Evolutionary conservation across 2,113 vertebrate genomes (phyloP), one percentile per base, ranked within the genome.

Genomic region (Vulpes lagopus): DNA sequence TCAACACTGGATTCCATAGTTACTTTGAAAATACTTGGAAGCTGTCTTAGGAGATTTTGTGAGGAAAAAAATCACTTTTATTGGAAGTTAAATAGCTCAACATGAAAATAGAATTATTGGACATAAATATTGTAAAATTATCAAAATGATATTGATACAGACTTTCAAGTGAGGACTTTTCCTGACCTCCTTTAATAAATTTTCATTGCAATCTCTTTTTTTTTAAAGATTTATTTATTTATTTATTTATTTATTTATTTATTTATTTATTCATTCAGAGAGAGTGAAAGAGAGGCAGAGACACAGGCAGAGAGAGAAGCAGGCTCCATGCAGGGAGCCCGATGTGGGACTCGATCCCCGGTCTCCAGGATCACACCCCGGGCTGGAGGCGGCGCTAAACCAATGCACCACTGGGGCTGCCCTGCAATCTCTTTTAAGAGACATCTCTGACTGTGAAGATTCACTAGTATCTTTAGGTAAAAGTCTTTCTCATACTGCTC

Each of bases 101-200:
- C 1, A 59, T 73, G 16, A 80, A 89, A 94, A 84, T 32, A 35
- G 17, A 84, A 73, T 67, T 91, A 79, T 51, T 89, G 27, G 2
- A 53, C 59, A 81, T 67, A 55, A 82, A 67, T 78, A 55, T 83
- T 95, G 84, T 38, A 57, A 97, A 80, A 14, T 30, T 22, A 89
- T 89, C 4, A 93, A 86, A 95, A 76, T 83, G 11, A 20, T 81
- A 60, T 35, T 65, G 62, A 96, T 91, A 17, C 23, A 85, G 80
- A 84, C n/a, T 92, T 96, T 83, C 14, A 67, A 78, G 43, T 10
- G 0, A 17, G 3, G 16, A 64, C 12, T 65, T 55, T 73, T 80
- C 19, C 20, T 74, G 12, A 49, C 2, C 1, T 49, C 0, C 25
- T 94, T 97, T 79, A 67, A 90, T 89, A 59, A 20, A 55, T 51